These are phyloP conservation scores for Pogonognathellus flavescens DNA, from an alignment of 1,140 invertebrate species.

Conservation along the genomic window DNA sequence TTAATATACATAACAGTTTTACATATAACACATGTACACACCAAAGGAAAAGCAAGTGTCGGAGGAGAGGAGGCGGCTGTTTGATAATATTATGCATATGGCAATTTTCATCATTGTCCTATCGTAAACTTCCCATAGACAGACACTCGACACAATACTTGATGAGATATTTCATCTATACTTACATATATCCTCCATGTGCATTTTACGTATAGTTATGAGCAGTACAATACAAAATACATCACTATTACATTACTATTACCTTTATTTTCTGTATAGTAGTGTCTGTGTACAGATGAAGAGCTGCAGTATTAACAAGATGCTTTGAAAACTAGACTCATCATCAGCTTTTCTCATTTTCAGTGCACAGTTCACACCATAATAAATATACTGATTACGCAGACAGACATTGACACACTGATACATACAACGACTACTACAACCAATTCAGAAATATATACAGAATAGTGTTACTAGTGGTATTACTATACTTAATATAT, in stretches of 20 bases:
- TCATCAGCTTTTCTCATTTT: neutral
- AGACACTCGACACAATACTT: conserved; percentile 6
- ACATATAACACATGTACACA: too few relatives aligned
- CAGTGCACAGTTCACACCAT: neutral
- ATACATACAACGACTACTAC: neutral
- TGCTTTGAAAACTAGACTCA: neutral
- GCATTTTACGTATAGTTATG: neutral
- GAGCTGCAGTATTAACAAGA: too few relatives aligned
- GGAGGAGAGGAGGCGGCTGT: conserved; percentile 6
- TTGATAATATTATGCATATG: conserved; percentile 15
- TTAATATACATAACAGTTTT: neutral
- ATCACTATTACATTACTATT: neutral
- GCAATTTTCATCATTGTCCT: conserved; percentile 17
- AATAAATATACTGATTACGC: neutral
- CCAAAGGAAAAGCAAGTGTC: conserved; percentile 12
- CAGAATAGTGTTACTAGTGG: too few relatives aligned
- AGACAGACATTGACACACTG: conserved; percentile 27
- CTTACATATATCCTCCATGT: neutral
- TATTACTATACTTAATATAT: too few relatives aligned
- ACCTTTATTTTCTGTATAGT: neutral
- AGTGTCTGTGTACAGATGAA: too few relatives aligned
- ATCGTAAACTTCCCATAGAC: conserved; percentile 1
- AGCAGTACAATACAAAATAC: neutral
- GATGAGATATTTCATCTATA: neutral
- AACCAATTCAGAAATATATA: neutral